Percentiles rank a stretch among this genome's conserved stretches.
Evolutionary conservation across 1,140 invertebrate species (phyloP).

Genomic region (Nephila pilipes): DNA sequence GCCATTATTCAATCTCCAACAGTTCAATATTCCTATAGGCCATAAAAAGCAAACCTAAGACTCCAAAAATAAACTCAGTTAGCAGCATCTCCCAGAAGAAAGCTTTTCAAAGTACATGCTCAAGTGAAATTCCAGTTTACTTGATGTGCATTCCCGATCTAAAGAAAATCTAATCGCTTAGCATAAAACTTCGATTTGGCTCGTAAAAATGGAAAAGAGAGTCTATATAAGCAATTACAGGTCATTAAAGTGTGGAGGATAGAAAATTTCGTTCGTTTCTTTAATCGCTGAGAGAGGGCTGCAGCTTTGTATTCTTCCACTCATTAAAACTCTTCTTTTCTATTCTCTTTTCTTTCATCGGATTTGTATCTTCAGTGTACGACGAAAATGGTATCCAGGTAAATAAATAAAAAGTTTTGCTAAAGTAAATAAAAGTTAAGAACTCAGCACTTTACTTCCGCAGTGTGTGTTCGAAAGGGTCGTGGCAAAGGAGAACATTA

Average conservation of each 20-base stretch:
- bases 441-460: neutral
- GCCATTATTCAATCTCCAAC: neutral
- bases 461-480: neutral
- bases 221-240: conserved; percentile 64
- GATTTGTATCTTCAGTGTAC: neutral
- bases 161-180: conserved; percentile 64
- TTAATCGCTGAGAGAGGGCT: neutral
- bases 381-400: neutral
- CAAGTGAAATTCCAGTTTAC: conserved; percentile 6
- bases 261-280: conserved; percentile 47
- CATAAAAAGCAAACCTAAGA: neutral
- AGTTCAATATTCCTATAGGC: neutral
- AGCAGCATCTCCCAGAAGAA: no score
- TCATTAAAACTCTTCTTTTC: conserved; percentile 9
- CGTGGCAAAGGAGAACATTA: neutral
- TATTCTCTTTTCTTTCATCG: neutral
- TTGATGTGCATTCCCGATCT: neutral
- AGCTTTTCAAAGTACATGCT: neutral
- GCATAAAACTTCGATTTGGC: conserved; percentile 61
- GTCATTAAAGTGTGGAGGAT: conserved; percentile 31
- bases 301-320: neutral
- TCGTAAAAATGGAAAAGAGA: conserved; percentile 46
- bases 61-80: neutral
- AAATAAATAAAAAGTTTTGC: conserved; percentile 13
- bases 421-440: conserved; percentile 38